Base-by-base conservation (phyloP, 2,888 invertebrate genomes). In the Philopedon plagiatum region DNA sequence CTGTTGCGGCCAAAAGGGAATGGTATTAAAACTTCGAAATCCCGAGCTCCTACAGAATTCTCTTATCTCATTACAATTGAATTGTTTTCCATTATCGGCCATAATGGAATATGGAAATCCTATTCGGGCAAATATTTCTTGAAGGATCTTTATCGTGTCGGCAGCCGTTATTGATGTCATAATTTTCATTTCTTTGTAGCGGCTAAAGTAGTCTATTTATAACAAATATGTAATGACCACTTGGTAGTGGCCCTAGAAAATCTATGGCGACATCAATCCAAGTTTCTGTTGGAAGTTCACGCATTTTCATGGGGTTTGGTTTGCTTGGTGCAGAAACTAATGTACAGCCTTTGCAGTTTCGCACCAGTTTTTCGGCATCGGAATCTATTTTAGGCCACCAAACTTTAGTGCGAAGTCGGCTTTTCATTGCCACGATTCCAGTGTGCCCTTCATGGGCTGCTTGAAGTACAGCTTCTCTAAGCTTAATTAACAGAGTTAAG, bases 351-450 rank as follows among this genome's bases (percentile, higher is more conserved):
- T 71, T 56, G 46, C 78, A 78, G 15, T n/a, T 8, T 60, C 57
- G 60, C 0, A 76, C 76, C 11, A 73, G n/a, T 26, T 66, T 73
- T 70, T 75, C 74, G 7, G 69, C 63, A 26, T 81, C 82, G 62
- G 74, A 77, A 65, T 84, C 83, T 4, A 79, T 78, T 54, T 76
- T 78, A 7, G 82, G 81, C 82, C 83, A 83, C 81, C 82, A 83
- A 7, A 82, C 83, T 74, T 83, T 83, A 0, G 80, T 76, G 4
- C 83, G 56, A 2, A 83, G 64, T 15, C 81, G 71, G 5, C 71
- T 64, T 63, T 83, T 83, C 81, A 82, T 83, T 0, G 77, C 75
- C 0, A 79, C 81, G 2, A 82, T 80, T 0, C 82, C 83, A 1
- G 82, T 82, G 39, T 85, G 83, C 66, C 84, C 81, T 72, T 82